Conservation (phyloP, 1,140 invertebrate genomes). For the Halesus radiatus region DNA sequence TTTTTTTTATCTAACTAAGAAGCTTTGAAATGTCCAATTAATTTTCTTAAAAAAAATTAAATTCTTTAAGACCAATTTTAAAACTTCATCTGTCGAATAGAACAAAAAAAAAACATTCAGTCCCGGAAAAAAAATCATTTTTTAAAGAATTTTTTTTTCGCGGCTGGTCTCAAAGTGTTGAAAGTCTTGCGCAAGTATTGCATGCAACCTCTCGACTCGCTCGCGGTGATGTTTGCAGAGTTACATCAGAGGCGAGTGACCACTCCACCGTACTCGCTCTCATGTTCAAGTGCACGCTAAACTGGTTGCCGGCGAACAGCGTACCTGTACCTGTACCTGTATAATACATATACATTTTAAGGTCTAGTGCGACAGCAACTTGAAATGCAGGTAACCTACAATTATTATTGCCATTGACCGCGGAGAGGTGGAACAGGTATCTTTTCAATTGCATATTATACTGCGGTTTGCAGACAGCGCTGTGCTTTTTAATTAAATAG, state of each 20-base stretch:
- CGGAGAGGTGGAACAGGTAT: neutral
- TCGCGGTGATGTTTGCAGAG: conserved; percentile 27
- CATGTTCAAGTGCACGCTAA: conserved; percentile 33
- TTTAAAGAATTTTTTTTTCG: no score
- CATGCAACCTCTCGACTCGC: conserved; percentile 16
- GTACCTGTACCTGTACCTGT: neutral
- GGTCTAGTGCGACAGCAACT: neutral
- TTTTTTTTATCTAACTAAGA: no score
- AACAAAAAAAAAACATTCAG: no score
- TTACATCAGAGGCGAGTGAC: conserved; percentile 18
- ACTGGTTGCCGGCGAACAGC: neutral
- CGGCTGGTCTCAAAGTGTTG: neutral
- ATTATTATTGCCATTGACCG: conserved; percentile 1
- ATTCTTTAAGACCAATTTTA: no score
- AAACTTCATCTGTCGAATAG: no score
- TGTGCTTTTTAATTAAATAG: no score
- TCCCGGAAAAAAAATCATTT: no score
- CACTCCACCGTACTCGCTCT: neutral
- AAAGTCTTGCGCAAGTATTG: conserved; percentile 16
- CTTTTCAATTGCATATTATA: no score
- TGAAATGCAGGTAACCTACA: neutral
- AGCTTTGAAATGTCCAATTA: no score
- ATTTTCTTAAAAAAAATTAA: no score
- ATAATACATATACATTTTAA: no score
- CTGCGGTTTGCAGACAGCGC: no score